Evolutionary conservation across 2,888 invertebrate species (phyloP).

Genomic region (Calameuta pallipes): DNA sequence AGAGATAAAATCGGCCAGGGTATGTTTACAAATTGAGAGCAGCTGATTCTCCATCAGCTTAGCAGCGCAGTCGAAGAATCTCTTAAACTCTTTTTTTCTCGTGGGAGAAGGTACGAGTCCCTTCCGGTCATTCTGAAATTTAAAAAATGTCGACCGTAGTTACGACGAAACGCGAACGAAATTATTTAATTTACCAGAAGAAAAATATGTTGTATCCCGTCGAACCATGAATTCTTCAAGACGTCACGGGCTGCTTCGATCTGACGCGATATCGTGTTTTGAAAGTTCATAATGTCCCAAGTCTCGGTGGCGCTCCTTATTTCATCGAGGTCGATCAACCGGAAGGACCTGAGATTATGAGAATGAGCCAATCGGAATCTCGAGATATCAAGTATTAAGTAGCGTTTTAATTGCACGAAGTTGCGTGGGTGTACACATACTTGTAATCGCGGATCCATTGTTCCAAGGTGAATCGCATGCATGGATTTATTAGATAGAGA

Average conservation of each 20-base stretch:
- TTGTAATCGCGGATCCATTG: conserved; percentile 84
- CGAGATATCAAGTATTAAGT: neutral
- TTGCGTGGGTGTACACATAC: conserved; percentile 56
- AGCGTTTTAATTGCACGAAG: neutral
- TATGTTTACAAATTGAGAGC: conserved; percentile 82
- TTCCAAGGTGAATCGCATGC: conserved; percentile 82
- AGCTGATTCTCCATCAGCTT: conserved; percentile 91
- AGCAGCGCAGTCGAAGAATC: conserved; percentile 87
- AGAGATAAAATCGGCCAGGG: conserved; percentile 81
- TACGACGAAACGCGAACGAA: neutral
- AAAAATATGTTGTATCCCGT: conserved; percentile 75
- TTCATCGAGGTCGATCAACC: conserved; percentile 73
- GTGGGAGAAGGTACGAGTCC: conserved; percentile 77
- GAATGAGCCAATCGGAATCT: neutral
- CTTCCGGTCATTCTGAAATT: conserved; percentile 73
- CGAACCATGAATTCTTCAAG: conserved; percentile 77
- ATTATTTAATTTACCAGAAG: conserved; percentile 67
- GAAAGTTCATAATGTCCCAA: conserved; percentile 78
- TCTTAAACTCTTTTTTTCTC: conserved; percentile 75
- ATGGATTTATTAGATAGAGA: conserved; percentile 84
- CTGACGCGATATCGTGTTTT: conserved; percentile 69
- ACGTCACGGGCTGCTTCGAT: conserved; percentile 77
- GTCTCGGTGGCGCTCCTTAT: conserved; percentile 72
- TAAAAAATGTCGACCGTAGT: neutral
- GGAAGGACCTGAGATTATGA: conserved; percentile 69